Percentiles rank a stretch among this genome's conserved stretches.
These are phyloP conservation scores for Phrynosoma blainvillii DNA, from an alignment of 2,113 vertebrate genomes.

Conservation along the genomic window DNA sequence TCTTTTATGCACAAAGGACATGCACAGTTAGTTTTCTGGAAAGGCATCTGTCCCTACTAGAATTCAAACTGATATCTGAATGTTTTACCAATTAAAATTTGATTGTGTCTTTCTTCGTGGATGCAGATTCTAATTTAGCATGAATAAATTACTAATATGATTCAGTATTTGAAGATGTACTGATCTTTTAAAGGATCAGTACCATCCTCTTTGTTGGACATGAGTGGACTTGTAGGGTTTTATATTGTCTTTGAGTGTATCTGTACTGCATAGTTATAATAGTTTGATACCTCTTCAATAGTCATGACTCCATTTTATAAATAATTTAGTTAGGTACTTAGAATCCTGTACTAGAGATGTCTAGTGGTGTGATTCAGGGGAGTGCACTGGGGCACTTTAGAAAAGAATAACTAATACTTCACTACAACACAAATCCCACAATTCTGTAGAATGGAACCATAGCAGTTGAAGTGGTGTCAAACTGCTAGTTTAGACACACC, in stretches of 20 bases:
- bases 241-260: constrained; percentile 24
- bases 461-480: too few relatives aligned
- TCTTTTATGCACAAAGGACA: neutral
- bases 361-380: too few relatives aligned
- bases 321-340: too few relatives aligned
- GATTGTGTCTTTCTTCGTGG: neutral
- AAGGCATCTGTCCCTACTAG: neutral
- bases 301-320: too few relatives aligned
- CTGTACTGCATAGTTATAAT: too few relatives aligned
- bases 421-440: too few relatives aligned
- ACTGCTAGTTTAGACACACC: too few relatives aligned
- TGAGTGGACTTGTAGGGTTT: neutral
- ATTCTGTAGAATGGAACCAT: too few relatives aligned
- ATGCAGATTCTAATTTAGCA: neutral
- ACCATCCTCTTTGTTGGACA: neutral
- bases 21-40: neutral
- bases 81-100: neutral
- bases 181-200: neutral
- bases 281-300: too few relatives aligned
- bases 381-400: too few relatives aligned
- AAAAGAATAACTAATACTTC: too few relatives aligned
- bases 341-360: too few relatives aligned
- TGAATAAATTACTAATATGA: neutral
- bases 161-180: neutral
- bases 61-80: neutral